These are phyloP conservation scores for Meteorus cinctellus DNA, from an alignment of 2,888 invertebrate genomes.

Conservation along the genomic window DNA sequence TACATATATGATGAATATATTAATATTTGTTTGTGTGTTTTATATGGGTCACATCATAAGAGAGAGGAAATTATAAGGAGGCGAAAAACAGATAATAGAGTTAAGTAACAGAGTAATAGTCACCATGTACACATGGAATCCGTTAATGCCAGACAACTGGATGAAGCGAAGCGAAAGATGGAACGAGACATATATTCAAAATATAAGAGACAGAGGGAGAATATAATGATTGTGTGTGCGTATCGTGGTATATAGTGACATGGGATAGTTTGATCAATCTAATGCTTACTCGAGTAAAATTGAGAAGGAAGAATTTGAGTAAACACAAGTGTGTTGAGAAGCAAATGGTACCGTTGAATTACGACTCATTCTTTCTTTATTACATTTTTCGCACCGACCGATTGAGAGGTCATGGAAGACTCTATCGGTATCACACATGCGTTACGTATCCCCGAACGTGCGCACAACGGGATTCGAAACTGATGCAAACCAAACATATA, in stretches of 20 bases:
- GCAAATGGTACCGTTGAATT: constrained; percentile 17
- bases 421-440: constrained; percentile 60
- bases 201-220: not conserved
- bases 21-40: constrained; percentile 40
- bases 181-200: constrained; percentile 1
- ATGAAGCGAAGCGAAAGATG: constrained; percentile 6
- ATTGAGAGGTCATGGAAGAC: constrained; percentile 55
- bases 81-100: constrained; percentile 40
- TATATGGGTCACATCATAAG: constrained; percentile 50
- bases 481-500: not conserved
- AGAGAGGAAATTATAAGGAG: constrained; percentile 10
- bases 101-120: constrained; percentile 10
- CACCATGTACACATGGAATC: constrained; percentile 27
- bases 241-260: not conserved
- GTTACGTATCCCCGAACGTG: constrained; percentile 49
- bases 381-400: constrained; percentile 19
- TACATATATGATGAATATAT: not conserved
- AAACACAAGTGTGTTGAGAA: constrained; percentile 15
- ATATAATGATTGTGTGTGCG: not conserved
- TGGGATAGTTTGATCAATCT: not conserved
- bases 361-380: constrained; percentile 5
- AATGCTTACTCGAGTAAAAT: not conserved
- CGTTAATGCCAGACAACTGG: constrained; percentile 30
- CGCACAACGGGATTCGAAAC: constrained; percentile 1
- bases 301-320: not conserved